Evolutionary conservation across 2,888 invertebrate genomes (phyloP), one percentile per base, ranked within the genome.

Genomic region (Cistogaster globosa): DNA sequence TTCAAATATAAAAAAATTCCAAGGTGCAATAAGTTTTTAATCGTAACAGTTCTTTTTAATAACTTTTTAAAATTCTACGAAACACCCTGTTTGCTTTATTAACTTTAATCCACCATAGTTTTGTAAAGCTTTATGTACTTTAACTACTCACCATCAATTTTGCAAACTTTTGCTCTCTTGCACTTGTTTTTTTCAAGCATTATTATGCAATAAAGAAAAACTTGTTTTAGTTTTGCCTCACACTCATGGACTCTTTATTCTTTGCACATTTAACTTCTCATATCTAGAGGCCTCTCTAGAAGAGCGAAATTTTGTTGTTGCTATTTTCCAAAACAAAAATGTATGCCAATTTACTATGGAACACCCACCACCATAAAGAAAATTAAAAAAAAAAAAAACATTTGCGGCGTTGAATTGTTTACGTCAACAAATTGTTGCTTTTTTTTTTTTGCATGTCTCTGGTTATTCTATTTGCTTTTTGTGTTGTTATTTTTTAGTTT

Each of bases 341-440:
- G 11, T 77, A 69, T 69, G 74, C 75, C 83, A 72, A 38, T 74
- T 74, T 20, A 53, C n/a, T 48, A 51, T n/a, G 71, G 48, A 80
- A 80, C 84, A 76, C 72, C 76, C 80, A 77, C 71, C 67, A 53
- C 36, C 63, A 60, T 6, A 55, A 57, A 63, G 38, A 20, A 55
- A 42, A 45, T 36, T 36, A n/a, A 62, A 2, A 18, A 58, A 72
- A 55, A n/a, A 74, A 45, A 60, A 77, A 68, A 38, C 8, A 26
- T 20, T 74, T 58, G 75, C 57, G 60, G 78, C 63, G 36, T 81
- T 68, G 65, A 85, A 48, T 82, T 82, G 78, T 85, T 82, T 78
- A 85, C 85, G 85, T 85, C 85, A 85, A 85, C 85, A 85, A 85
- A 85, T 85, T 85, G 85, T 85, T 85, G 85, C 82, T 82, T 82